A percentile compares a stretch with the other conserved stretches of the same genome.
Evolutionary conservation across 2,113 vertebrate genomes (phyloP).

Genomic region (Vicugna pacos): DNA sequence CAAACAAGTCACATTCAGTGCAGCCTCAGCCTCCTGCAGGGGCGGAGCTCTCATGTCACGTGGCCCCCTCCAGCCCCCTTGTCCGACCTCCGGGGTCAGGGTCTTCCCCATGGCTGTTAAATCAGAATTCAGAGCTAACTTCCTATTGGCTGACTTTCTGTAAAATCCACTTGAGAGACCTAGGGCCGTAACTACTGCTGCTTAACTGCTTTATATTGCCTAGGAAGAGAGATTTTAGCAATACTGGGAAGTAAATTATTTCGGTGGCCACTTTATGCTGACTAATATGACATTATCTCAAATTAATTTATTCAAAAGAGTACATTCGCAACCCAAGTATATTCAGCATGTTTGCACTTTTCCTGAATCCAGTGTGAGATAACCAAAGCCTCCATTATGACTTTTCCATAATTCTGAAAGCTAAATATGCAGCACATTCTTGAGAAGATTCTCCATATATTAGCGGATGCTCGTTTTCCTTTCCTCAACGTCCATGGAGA

Average conservation of each 20-base stretch:
- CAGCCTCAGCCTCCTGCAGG: background rate
- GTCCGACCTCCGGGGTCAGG: background rate
- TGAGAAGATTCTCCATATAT: slow-evolving; percentile 2
- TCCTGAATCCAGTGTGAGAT: background rate
- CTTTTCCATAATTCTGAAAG: slow-evolving; percentile 32
- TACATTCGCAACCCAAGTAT: slow-evolving; percentile 18
- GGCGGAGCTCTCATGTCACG: background rate
- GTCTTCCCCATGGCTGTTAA: background rate
- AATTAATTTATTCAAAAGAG: slow-evolving; percentile 70
- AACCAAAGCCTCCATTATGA: slow-evolving; percentile 43
- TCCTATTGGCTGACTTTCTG: slow-evolving; percentile 37
- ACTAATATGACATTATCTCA: slow-evolving; percentile 61
- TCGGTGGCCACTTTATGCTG: slow-evolving; percentile 65
- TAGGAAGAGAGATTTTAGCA: slow-evolving; percentile 69
- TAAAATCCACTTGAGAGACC: slow-evolving; percentile 30
- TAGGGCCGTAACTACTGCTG: slow-evolving; percentile 53
- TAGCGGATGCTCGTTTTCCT: slow-evolving; percentile 32
- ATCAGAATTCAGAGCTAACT: background rate
- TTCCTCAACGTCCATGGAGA: background rate
- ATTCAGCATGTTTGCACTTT: slow-evolving; percentile 45
- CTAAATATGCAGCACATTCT: slow-evolving; percentile 8
- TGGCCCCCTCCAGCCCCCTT: too few relatives aligned
- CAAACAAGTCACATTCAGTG: background rate
- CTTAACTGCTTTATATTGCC: slow-evolving; percentile 72
- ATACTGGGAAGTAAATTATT: slow-evolving; percentile 63